These are phyloP conservation scores for Silurus aristotelis DNA, from an alignment of 2,797 vertebrate species.

Conservation along the genomic window DNA sequence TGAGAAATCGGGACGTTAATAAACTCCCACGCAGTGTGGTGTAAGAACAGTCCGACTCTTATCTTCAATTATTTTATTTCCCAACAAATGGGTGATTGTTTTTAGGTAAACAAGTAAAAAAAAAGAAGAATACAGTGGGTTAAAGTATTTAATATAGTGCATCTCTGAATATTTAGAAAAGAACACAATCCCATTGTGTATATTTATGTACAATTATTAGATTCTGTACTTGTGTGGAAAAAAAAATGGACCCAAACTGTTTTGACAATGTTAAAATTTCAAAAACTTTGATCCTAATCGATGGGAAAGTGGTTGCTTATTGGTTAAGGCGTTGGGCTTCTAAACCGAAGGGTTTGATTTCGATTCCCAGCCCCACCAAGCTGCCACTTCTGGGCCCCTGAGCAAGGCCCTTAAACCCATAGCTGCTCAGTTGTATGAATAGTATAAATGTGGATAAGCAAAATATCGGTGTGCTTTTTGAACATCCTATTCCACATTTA, in stretches of 20 bases:
- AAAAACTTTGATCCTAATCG: too few relatives aligned
- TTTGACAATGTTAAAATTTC: background rate
- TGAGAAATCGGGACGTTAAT: background rate
- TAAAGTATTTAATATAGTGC: background rate
- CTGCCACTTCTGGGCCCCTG: too few relatives aligned
- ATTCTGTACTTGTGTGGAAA: background rate
- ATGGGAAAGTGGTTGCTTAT: too few relatives aligned
- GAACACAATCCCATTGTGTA: background rate
- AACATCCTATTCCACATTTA: too few relatives aligned
- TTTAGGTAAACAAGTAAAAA: background rate
- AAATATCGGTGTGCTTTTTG: too few relatives aligned
- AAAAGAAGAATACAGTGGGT: background rate
- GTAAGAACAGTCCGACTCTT: background rate
- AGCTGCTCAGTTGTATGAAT: too few relatives aligned
- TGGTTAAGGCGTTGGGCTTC: too few relatives aligned
- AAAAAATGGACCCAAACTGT: background rate
- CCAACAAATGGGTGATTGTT: background rate
- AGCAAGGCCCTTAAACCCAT: too few relatives aligned
- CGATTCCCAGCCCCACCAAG: too few relatives aligned
- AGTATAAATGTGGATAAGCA: too few relatives aligned
- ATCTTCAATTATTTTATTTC: background rate
- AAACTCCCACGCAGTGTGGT: too few relatives aligned
- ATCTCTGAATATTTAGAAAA: background rate
- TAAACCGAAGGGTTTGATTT: too few relatives aligned
- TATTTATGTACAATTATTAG: background rate